phyloP scores from a whole-genome alignment of 2,113 vertebrate genomes.

The Xenus cinereus region DNA sequence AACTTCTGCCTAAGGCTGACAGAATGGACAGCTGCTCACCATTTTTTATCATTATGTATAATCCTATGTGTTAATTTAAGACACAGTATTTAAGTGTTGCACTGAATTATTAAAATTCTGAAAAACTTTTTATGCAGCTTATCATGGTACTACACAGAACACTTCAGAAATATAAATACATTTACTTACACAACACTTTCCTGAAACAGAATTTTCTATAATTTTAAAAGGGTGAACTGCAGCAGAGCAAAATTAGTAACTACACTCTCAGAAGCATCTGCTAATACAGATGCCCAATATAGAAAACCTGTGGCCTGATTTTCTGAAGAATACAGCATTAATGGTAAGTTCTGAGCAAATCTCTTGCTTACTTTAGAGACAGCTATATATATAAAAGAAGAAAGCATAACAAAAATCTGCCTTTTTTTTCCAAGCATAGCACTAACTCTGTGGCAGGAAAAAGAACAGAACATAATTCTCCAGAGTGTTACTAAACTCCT shows the following conservation, averaged over 20 bases:
- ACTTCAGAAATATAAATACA: background rate
- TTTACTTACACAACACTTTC: background rate
- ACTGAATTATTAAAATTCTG: background rate
- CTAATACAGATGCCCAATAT: constrained; percentile 5
- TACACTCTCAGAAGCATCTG: background rate
- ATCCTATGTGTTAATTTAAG: background rate
- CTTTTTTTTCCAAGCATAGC: accelerated
- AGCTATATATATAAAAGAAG: background rate
- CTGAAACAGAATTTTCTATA: background rate
- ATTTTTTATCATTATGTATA: background rate
- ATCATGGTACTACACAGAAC: background rate
- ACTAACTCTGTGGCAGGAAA: background rate
- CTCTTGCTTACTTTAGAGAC: background rate
- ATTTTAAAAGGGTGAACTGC: background rate
- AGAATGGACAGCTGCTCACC: constrained; percentile 15
- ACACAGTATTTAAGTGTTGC: background rate
- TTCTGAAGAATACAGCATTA: background rate
- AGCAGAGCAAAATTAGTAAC: background rate
- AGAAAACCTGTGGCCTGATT: background rate
- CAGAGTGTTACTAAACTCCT: background rate
- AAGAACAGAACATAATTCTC: background rate
- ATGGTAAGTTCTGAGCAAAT: background rate
- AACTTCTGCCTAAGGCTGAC: background rate
- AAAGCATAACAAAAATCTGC: background rate
- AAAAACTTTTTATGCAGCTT: background rate